These are phyloP conservation scores for Listrodromus nycthemerus DNA, from an alignment of 2,888 invertebrate species.

Conservation along the genomic window DNA sequence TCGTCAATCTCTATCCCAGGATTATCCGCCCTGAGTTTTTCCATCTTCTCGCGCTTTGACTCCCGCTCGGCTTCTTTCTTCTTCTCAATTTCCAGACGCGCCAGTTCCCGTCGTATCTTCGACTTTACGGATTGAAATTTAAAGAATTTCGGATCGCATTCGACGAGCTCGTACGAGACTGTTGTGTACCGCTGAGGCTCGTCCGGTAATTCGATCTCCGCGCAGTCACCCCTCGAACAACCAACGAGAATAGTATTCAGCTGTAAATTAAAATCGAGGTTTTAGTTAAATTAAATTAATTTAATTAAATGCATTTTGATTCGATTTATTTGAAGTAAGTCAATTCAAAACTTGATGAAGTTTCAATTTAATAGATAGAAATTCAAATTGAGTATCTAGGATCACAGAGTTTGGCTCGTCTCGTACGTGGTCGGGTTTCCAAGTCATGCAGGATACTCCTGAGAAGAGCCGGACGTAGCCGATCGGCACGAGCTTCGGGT, in stretches of 20 bases:
- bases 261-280: constrained; percentile 73
- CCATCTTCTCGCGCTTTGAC: constrained; percentile 87
- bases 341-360: too few relatives aligned
- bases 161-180: constrained; percentile 83
- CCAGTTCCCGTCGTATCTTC: constrained; percentile 86
- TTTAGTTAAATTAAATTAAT: background rate
- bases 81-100: constrained; percentile 86
- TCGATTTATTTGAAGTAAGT: constrained; percentile 2
- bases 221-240: constrained; percentile 86
- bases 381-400: background rate
- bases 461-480: constrained; percentile 89
- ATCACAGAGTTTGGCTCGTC: background rate
- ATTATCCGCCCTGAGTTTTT: constrained; percentile 86
- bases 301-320: too few relatives aligned
- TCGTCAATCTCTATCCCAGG: constrained; percentile 87
- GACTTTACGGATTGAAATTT: constrained; percentile 88
- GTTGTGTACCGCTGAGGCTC: constrained; percentile 83
- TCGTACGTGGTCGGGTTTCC: constrained; percentile 87
- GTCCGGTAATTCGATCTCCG: constrained; percentile 85
- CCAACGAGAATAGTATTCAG: constrained; percentile 85
- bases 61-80: constrained; percentile 86
- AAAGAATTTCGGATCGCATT: constrained; percentile 81
- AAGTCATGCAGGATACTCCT: constrained; percentile 88
- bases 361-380: too few relatives aligned
- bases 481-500: constrained; percentile 87